Percentiles rank a stretch among this genome's conserved stretches.
Evolutionary conservation across 2,888 invertebrate genomes (phyloP).

Genomic region (Hydrotaea diabolus): DNA sequence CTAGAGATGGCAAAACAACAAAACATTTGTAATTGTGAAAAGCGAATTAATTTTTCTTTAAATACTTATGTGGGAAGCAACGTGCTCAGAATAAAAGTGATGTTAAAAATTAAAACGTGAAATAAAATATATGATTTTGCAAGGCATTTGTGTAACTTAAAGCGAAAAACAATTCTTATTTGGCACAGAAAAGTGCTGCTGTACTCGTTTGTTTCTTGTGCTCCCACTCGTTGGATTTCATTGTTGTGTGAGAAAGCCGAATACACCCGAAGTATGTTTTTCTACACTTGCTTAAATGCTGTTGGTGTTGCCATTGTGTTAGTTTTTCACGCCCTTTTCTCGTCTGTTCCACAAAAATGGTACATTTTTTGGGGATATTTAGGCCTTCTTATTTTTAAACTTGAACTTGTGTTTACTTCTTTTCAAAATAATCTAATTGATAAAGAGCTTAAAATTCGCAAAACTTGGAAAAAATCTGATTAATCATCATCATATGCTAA

Average conservation of each 20-base stretch:
- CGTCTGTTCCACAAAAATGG: slow-evolving; percentile 24
- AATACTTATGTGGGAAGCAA: neutral
- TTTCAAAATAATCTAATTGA: too few relatives aligned
- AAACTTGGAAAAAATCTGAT: too few relatives aligned
- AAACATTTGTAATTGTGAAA: slow-evolving; percentile 48
- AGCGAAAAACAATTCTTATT: slow-evolving; percentile 39
- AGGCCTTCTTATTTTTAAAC: too few relatives aligned
- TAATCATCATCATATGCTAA: too few relatives aligned
- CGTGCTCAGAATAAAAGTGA: neutral
- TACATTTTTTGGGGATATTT: too few relatives aligned
- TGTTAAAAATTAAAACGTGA: neutral
- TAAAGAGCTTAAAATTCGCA: too few relatives aligned
- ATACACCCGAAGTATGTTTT: slow-evolving; percentile 69
- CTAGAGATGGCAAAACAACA: slow-evolving; percentile 66
- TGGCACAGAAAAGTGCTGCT: slow-evolving; percentile 60
- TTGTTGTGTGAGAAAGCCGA: slow-evolving; percentile 68
- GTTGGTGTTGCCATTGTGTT: slow-evolving; percentile 64
- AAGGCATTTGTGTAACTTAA: slow-evolving; percentile 38
- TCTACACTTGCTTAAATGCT: slow-evolving; percentile 71
- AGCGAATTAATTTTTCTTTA: neutral
- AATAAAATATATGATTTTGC: neutral
- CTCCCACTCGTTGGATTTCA: slow-evolving; percentile 63
- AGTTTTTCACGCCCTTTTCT: slow-evolving; percentile 58
- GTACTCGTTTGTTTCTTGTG: slow-evolving; percentile 65
- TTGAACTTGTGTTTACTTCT: too few relatives aligned